A percentile compares a stretch with the other conserved stretches of the same genome.
Evolutionary conservation across 2,797 vertebrate species (phyloP).

Genomic region (Pseudocheirus occidentalis): DNA sequence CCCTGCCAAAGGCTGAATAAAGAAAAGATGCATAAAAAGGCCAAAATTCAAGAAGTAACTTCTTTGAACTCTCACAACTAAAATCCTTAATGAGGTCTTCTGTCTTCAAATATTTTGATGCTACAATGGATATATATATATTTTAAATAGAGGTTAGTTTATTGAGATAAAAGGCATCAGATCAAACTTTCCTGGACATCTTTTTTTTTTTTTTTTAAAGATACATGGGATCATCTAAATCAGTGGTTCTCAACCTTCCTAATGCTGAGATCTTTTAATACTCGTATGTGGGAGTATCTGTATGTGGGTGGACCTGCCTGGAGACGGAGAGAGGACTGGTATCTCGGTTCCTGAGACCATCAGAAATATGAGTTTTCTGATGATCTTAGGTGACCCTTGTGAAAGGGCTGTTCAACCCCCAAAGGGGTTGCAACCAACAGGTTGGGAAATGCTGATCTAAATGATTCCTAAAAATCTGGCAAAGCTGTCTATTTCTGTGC

Average conservation of each 20-base stretch:
- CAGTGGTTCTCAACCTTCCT: too few species aligned
- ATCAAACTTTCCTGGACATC: constrained; percentile 17
- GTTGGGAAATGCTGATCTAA: too few species aligned
- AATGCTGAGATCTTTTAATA: too few species aligned
- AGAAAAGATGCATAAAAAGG: constrained; percentile 12
- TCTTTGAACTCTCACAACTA: neutral
- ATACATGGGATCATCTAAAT: neutral
- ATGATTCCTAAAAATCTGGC: neutral
- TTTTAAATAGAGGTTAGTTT: neutral
- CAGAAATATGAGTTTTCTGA: too few species aligned
- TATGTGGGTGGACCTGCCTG: too few species aligned
- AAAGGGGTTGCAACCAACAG: too few species aligned
- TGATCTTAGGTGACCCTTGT: too few species aligned
- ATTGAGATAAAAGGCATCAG: neutral
- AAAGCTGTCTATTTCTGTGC: neutral
- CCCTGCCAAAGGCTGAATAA: neutral
- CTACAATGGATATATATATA: neutral
- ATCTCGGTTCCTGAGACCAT: too few species aligned
- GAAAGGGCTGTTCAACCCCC: too few species aligned
- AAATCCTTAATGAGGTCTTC: constrained; percentile 9
- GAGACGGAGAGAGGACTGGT: too few species aligned
- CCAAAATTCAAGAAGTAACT: neutral
- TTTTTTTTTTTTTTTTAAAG: neutral
- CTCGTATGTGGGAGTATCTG: too few species aligned
- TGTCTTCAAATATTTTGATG: constrained; percentile 3